A percentile compares a stretch with the other conserved stretches of the same genome.
Conservation (phyloP, 2,888 invertebrate species). For the Polietes domitor region DNA sequence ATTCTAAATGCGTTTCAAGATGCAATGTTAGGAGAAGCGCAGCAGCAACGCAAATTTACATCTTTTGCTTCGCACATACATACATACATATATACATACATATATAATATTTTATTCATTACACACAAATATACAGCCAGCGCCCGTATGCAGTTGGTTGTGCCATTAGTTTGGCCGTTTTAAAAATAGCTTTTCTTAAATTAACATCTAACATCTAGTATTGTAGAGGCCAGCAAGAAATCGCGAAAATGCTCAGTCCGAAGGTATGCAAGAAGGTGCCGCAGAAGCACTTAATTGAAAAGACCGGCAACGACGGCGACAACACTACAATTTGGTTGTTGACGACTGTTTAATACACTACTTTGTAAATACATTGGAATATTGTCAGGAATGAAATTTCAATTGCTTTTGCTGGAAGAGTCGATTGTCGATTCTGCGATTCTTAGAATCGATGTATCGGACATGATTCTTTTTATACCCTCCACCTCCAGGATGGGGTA, state of each 20-base stretch:
- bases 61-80: constrained; percentile 18
- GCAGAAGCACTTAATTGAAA: constrained; percentile 45
- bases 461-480: too few species aligned
- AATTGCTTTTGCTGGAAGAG: too few species aligned
- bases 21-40: constrained; percentile 54
- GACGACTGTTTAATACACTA: too few species aligned
- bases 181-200: constrained; percentile 64
- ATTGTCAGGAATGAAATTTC: too few species aligned
- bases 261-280: constrained; percentile 52
- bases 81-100: too few species aligned
- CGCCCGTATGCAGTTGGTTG: constrained; percentile 20
- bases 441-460: too few species aligned
- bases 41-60: constrained; percentile 42
- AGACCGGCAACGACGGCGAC: background rate
- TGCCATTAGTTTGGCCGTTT: constrained; percentile 40
- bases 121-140: constrained; percentile 9
- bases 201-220: constrained; percentile 54
- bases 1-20: constrained; percentile 46
- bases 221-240: constrained; percentile 36
- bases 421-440: too few species aligned
- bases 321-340: too few species aligned
- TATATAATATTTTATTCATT: constrained; percentile 40
- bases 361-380: too few species aligned
- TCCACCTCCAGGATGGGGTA: too few species aligned
- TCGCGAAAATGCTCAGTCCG: constrained; percentile 26